phyloP scores from a whole-genome alignment of 1,140 invertebrate genomes.

The Bursaphelenchus mucronatus region DNA sequence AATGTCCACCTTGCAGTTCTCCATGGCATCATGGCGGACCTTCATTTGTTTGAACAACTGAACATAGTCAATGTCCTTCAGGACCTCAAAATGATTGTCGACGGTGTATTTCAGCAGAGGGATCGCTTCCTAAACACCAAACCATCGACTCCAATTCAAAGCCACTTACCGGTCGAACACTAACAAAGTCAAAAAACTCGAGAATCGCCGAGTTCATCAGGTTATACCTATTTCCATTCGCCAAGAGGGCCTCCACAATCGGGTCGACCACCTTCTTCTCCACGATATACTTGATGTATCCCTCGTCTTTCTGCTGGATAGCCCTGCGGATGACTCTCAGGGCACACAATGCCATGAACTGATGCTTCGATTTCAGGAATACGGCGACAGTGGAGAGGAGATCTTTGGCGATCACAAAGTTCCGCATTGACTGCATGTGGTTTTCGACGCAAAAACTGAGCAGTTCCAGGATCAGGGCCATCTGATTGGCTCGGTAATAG shows the following conservation, averaged over 20 bases:
- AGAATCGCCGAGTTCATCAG: conserved; percentile 95
- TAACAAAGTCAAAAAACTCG: conserved; percentile 97
- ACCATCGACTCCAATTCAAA: no score
- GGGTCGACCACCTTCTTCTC: conserved; percentile 90
- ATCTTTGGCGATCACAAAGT: conserved; percentile 94
- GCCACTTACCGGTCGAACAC: conserved; percentile 48
- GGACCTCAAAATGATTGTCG: conserved; percentile 36
- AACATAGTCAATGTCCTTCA: conserved; percentile 49
- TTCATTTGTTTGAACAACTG: conserved; percentile 50
- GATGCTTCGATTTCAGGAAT: conserved; percentile 93
- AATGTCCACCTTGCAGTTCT: conserved; percentile 13
- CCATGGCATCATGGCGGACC: conserved; percentile 34
- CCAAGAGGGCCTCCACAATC: conserved; percentile 88
- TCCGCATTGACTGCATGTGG: conserved; percentile 81
- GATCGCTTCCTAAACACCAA: no score
- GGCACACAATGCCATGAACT: conserved; percentile 92
- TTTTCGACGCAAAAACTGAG: conserved; percentile 99
- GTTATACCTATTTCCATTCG: conserved; percentile 95
- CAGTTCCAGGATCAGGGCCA: conserved; percentile 87
- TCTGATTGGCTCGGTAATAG: conserved; percentile 87
- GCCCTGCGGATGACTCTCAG: conserved; percentile 93
- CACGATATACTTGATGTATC: conserved; percentile 93
- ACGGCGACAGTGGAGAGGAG: conserved; percentile 86
- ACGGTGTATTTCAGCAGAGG: conserved; percentile 51
- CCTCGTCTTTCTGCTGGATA: conserved; percentile 93